Conservation (phyloP, 2,797 vertebrate species). For the Spinibarbus caldwelli region DNA sequence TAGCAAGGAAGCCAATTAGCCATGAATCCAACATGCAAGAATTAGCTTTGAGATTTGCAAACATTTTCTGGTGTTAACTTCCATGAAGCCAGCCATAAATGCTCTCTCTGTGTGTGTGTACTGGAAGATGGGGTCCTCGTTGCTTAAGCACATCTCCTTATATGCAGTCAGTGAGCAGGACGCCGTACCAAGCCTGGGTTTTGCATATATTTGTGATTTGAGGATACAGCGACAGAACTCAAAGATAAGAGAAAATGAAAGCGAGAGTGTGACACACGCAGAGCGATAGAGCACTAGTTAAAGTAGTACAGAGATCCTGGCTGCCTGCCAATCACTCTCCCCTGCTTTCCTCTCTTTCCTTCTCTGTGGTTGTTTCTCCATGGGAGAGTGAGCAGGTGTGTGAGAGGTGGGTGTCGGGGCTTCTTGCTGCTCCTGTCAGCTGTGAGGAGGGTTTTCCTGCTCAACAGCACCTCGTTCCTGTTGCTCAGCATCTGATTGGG, state of each 20-base stretch:
- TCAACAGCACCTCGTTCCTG: slow-evolving; percentile 10
- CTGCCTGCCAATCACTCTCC: slow-evolving; percentile 18
- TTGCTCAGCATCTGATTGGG: background rate
- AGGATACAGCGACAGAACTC: slow-evolving; percentile 33
- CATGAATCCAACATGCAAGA: background rate
- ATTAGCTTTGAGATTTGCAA: slow-evolving; percentile 14
- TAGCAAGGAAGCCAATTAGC: slow-evolving; percentile 4
- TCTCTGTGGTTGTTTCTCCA: slow-evolving; percentile 41
- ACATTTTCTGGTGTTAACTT: slow-evolving; percentile 18
- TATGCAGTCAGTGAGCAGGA: slow-evolving; percentile 39
- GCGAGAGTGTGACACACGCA: background rate
- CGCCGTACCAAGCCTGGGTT: background rate
- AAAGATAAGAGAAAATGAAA: slow-evolving; percentile 22
- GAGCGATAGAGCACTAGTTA: slow-evolving; percentile 14
- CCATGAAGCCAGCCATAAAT: background rate
- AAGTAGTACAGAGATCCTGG: slow-evolving; percentile 21
- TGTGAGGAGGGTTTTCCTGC: slow-evolving; percentile 25
- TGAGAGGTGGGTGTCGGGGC: slow-evolving; percentile 8
- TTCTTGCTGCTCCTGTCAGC: slow-evolving; percentile 9
- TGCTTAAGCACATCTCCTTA: slow-evolving; percentile 32
- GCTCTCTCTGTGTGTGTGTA: background rate
- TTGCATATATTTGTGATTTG: slow-evolving; percentile 41
- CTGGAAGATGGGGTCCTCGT: background rate
- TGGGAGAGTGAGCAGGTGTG: slow-evolving; percentile 47
- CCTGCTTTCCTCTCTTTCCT: slow-evolving; percentile 5